phyloP scores from a whole-genome alignment of 1,140 invertebrate genomes.

The Drosophila rhopaloa region DNA sequence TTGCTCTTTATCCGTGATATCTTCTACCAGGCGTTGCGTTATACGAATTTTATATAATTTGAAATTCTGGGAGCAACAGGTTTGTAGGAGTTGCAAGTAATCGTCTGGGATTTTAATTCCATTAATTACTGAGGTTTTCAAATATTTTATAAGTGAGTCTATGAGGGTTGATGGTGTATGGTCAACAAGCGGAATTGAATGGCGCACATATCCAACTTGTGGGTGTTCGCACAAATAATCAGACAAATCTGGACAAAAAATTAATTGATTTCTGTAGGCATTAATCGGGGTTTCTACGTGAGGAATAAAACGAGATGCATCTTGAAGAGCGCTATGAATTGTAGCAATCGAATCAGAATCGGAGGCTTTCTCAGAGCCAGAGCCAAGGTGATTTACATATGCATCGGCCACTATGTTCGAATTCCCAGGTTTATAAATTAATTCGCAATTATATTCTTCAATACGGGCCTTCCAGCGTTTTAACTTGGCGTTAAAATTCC shows the following conservation, averaged over 20 bases:
- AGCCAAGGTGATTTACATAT: not conserved
- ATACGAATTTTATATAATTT: too few relatives aligned
- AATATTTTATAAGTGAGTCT: not conserved
- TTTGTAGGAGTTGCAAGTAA: too few relatives aligned
- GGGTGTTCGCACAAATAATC: not conserved
- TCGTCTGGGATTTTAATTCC: too few relatives aligned
- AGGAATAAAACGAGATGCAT: not conserved
- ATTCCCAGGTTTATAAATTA: conserved; percentile 19
- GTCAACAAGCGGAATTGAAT: not conserved
- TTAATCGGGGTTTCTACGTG: too few relatives aligned
- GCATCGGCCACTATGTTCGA: conserved; percentile 14
- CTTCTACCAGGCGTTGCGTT: too few relatives aligned
- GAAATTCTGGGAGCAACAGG: too few relatives aligned
- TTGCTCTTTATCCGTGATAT: too few relatives aligned
- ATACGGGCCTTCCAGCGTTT: conserved; percentile 11
- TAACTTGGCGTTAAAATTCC: not conserved
- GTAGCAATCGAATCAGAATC: not conserved
- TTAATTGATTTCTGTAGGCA: not conserved
- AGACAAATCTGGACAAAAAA: not conserved
- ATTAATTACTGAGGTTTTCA: too few relatives aligned
- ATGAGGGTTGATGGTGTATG: not conserved
- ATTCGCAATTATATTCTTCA: conserved; percentile 17
- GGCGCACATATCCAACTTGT: not conserved
- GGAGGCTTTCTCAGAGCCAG: not conserved
- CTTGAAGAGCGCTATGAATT: not conserved